A percentile compares a stretch with the other conserved stretches of the same genome.
Evolutionary conservation across 2,113 vertebrate species (phyloP).

Genomic region (Lamprotornis superbus): DNA sequence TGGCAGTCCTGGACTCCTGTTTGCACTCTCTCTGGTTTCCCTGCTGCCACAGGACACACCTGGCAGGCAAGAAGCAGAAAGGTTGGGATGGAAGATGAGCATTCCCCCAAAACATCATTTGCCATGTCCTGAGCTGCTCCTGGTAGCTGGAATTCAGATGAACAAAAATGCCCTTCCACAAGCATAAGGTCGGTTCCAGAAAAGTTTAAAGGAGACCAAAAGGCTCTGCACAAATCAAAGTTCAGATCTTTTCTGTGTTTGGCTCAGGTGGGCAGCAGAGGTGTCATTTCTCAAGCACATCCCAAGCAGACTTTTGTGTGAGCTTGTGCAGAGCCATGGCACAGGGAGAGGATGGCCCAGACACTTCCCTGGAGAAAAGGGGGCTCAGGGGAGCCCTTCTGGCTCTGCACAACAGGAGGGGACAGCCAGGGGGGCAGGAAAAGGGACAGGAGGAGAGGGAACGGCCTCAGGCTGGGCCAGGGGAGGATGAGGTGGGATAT

Average conservation of each 20-base stretch:
- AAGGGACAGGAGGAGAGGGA: not conserved
- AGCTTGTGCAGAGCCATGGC: not conserved
- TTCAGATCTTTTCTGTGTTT: not conserved
- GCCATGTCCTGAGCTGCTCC: not conserved
- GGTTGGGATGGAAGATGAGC: accelerated
- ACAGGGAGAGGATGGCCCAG: not conserved
- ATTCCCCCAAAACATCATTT: not conserved
- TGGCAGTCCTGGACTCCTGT: not conserved
- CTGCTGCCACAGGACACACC: not conserved
- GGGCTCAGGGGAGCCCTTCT: not conserved
- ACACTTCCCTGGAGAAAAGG: not conserved
- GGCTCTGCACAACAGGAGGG: not conserved
- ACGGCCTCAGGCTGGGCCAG: not conserved
- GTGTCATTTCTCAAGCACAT: not conserved
- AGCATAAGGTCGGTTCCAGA: accelerated
- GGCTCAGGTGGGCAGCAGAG: not conserved
- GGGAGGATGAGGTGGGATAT: accelerated
- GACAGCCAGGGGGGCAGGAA: not conserved
- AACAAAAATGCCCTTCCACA: not conserved
- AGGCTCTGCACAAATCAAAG: not conserved
- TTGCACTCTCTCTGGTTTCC: not conserved
- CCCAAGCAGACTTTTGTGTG: not conserved
- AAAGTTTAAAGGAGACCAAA: not conserved
- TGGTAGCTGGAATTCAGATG: not conserved
- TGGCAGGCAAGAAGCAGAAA: not conserved